phyloP scores from a whole-genome alignment of 2,888 invertebrate genomes.

The Harpagoxenus sublaevis region DNA sequence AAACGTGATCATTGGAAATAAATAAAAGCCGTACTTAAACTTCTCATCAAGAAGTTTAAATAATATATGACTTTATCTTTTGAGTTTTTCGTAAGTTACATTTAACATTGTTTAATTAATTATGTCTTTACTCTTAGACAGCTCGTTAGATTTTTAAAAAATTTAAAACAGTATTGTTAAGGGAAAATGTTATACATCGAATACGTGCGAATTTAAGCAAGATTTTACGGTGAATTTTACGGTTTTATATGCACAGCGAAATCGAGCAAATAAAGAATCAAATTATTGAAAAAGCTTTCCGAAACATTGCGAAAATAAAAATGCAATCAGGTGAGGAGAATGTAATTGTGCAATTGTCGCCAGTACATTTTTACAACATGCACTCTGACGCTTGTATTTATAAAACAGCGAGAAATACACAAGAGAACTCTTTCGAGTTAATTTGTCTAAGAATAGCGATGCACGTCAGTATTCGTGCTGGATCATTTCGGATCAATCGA shows the following conservation, averaged over 20 bases:
- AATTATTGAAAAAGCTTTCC: not conserved
- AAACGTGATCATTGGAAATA: not conserved
- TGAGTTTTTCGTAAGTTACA: not conserved
- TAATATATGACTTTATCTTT: not conserved
- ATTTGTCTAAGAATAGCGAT: slow-evolving; percentile 30
- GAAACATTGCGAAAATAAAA: not conserved
- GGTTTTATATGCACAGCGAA: not conserved
- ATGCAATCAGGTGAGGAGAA: not conserved
- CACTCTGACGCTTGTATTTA: not conserved
- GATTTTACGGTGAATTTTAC: not conserved
- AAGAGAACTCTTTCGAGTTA: slow-evolving; percentile 37
- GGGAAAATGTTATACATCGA: not conserved
- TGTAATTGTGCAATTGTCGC: not conserved
- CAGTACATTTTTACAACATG: not conserved
- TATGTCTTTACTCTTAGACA: not conserved
- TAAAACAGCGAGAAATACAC: not conserved
- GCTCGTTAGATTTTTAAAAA: not conserved
- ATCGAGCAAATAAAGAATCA: not conserved
- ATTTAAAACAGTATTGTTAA: not conserved
- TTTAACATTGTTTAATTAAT: not conserved
- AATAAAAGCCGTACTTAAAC: not conserved
- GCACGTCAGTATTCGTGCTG: slow-evolving; percentile 15
- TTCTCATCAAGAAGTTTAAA: not conserved
- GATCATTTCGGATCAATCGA: slow-evolving; percentile 45
- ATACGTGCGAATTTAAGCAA: not conserved